Percentiles rank a stretch among this genome's conserved stretches.
Conservation (phyloP, 1,140 invertebrate species). For the Lasioglossum albipes region DNA sequence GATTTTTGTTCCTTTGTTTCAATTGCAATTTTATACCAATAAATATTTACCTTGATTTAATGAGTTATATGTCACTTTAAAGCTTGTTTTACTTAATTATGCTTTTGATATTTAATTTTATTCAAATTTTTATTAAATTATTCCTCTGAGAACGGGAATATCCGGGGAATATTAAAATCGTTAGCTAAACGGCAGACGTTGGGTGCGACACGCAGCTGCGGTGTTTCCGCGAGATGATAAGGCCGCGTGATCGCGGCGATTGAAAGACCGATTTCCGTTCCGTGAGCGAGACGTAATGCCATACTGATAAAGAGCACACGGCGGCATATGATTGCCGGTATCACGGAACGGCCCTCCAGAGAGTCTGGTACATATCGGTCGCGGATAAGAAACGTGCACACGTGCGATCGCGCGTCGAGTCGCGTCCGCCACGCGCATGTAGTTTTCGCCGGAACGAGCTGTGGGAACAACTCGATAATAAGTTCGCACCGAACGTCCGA, state of each 20-base stretch:
- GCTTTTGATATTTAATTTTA: no score
- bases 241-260: not conserved
- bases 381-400: conserved; percentile 16
- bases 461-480: conserved; percentile 15
- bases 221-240: not conserved
- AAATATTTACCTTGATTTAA: no score
- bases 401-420: not conserved
- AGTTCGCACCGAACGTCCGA: not conserved
- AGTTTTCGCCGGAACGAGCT: not conserved
- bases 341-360: not conserved
- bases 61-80: no score
- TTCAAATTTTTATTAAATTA: no score
- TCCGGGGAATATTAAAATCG: no score
- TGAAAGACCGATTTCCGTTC: not conserved
- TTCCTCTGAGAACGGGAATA: no score
- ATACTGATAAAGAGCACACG: conserved; percentile 17
- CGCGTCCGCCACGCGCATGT: not conserved
- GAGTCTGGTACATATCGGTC: not conserved
- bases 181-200: no score
- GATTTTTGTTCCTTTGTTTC: no score
- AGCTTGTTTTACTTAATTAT: no score
- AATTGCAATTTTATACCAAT: no score
- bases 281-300: not conserved
- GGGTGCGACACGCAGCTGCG: not conserved
- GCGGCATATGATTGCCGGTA: conserved; percentile 6